Evolutionary conservation across 37 sponge, comb jelly and placozoan species (phyloP).

Genomic region (Cladorhizidae sp.): DNA sequence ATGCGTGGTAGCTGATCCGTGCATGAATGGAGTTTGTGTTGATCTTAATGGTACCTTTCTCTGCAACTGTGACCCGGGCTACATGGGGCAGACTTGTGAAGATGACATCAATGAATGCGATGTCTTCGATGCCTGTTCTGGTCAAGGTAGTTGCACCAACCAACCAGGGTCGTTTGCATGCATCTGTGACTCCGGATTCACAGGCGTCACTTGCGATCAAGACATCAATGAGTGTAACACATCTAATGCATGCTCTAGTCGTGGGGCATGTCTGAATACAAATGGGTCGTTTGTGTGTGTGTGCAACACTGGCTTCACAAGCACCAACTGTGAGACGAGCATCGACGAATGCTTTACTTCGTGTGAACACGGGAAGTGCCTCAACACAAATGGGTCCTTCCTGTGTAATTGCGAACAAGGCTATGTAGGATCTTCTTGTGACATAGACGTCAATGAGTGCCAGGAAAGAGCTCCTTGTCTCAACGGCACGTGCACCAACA

Average conservation of each 20-base stretch:
- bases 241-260: slow-evolving; percentile 28
- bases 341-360: slow-evolving; percentile 61
- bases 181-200: slow-evolving; percentile 38
- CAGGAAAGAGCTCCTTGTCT: slow-evolving; percentile 10
- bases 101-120: slow-evolving; percentile 43
- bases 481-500: slow-evolving; percentile 14
- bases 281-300: slow-evolving; percentile 37
- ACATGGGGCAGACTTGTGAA: slow-evolving; percentile 28
- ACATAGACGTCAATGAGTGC: slow-evolving; percentile 58
- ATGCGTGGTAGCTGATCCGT: slow-evolving; percentile 32
- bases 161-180: slow-evolving; percentile 27
- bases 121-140: slow-evolving; percentile 6
- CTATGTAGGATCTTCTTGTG: slow-evolving; percentile 57
- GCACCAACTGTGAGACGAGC: slow-evolving; percentile 31
- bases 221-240: slow-evolving; percentile 28
- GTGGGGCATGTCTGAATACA: slow-evolving; percentile 27
- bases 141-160: slow-evolving; percentile 23
- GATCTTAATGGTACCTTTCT: neutral
- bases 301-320: slow-evolving; percentile 54
- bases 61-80: slow-evolving; percentile 54
- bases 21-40: slow-evolving; percentile 35
- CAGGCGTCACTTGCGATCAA: slow-evolving; percentile 33
- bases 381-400: slow-evolving; percentile 25
- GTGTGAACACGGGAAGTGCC: slow-evolving; percentile 45
- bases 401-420: slow-evolving; percentile 57